Evolutionary conservation across 2,797 vertebrate species (phyloP), one percentile per base, ranked within the genome.

Genomic region (Acipenser ruthenus): DNA sequence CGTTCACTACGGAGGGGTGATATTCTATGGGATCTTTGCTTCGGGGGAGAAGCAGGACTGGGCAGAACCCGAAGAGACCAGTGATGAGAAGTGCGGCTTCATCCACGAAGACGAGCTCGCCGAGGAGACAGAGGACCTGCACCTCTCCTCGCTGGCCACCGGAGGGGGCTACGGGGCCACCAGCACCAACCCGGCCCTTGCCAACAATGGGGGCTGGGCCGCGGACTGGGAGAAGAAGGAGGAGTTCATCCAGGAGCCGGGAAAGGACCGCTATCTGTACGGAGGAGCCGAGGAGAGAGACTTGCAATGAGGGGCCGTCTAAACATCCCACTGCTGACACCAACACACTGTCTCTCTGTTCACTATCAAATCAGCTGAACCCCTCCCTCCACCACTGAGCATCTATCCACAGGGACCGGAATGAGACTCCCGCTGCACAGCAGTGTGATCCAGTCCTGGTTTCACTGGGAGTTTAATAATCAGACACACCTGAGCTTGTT

Each of bases 11-110:
- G 84, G 80, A 0, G 85, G 85, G 0, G 85, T 87, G 60, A 77
- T 86, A 66, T 87, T 87, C 77, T 87, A 86, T 0, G 85, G 84
- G 48, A 23, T 85, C 75, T 87, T 87, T 6, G 85, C 85, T 6
- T 87, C 85, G 0, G 85, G 85, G 1, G 85, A 87, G 74, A 82
- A 85, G 71, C 85, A 87, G 76, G 80, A 82, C 0, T 87, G 85
- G 85, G 85, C 85, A 0, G 85, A 87, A 74, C 85, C 85, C 0
- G 85, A 87, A 75, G 83, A 86, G 67, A 70, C 76, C 65, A 82
- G 72, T 0, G 79, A 84, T 8, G 85, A 87, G 73, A 87, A 87
- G 60, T 87, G 84, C 8, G 85, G 85, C 50, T 86, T 87, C 6
- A 84, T 87, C 6, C 71, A 84, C 56, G 82, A 86, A 8, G 85